Base-by-base conservation (phyloP, 53 echinoderm and acorn worm genomes). In the Temnopleurus reevesii region DNA sequence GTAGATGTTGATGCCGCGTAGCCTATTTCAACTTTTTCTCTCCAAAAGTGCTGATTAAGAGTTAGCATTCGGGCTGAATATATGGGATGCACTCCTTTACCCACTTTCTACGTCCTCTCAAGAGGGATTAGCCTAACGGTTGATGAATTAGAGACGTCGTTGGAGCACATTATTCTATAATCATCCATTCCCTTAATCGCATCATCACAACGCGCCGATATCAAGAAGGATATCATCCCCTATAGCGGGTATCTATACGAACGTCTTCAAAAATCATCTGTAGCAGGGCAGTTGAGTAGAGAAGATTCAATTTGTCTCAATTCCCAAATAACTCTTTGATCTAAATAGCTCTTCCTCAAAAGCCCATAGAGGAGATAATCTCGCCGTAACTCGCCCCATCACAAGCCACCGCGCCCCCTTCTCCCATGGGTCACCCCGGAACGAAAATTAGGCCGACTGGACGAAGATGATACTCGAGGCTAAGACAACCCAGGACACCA, bases 251-350 rank as follows among this genome's bases (percentile, higher is more conserved):
- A 71, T 71, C 71, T 71, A 8, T 71, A 36, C 41, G 41, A 71
- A 71, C 38, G 71, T 43, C 71, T 41, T 71, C 71, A 41, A 71
- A 4, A 79, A 79, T 79, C 24, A 47, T 79, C 51, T 49, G 30
- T 79, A 49, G 30, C 79, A 79, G 79, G 79, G 79, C 79, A 49
- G 27, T 47, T 79, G 29, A 27, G 79, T 79, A 79, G 45, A 71
- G 71, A 79, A 79, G 79, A 79, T 79, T 79, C 79, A 79, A 79
- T 79, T 79, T 79, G 79, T 79, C 49, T 47, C 49, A 79, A 79
- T 79, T 79, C 79, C 79, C 46, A 46, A 46, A 79, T 17, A 49
- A 8, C 49, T 79, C 79, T 29, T 49, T 79, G 79, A 79, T 79
- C 49, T 51, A 12, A 2, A 24, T 79, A 49, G 46, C 41, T 49